A percentile compares a stretch with the other conserved stretches of the same genome.
Evolutionary conservation across 2,888 invertebrate species (phyloP).

Genomic region (Coecobrya sp.): DNA sequence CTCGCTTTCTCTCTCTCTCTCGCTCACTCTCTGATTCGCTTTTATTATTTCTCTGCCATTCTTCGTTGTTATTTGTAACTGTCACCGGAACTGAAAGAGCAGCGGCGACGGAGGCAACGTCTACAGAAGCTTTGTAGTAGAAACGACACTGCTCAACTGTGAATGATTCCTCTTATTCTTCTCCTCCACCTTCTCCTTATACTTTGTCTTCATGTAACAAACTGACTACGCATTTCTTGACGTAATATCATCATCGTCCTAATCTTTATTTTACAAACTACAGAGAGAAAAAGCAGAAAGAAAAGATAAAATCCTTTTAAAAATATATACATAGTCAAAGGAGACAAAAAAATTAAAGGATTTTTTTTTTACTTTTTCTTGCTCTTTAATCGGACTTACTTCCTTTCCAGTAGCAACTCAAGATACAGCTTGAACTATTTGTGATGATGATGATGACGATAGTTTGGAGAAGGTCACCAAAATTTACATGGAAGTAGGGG

Average conservation of each 20-base stretch:
- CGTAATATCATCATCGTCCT: slow-evolving; percentile 69
- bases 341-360: slow-evolving; percentile 20
- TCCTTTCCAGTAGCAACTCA: not conserved
- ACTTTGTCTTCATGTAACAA: slow-evolving; percentile 32
- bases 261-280: not conserved
- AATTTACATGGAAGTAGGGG: not conserved
- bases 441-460: slow-evolving; percentile 1
- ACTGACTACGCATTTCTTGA: slow-evolving; percentile 71
- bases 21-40: slow-evolving; percentile 19
- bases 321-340: not conserved
- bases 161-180: slow-evolving; percentile 54
- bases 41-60: slow-evolving; percentile 63
- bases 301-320: slow-evolving; percentile 14
- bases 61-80: slow-evolving; percentile 80
- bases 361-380: slow-evolving; percentile 49
- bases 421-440: slow-evolving; percentile 44
- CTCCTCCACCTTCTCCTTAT: not conserved
- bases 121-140: not conserved
- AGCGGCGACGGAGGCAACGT: slow-evolving; percentile 3
- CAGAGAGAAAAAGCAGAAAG: slow-evolving; percentile 46
- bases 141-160: slow-evolving; percentile 48
- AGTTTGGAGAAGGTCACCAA: slow-evolving; percentile 47
- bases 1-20: slow-evolving; percentile 55
- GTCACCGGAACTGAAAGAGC: slow-evolving; percentile 64
- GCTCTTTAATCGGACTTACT: slow-evolving; percentile 36